Percentiles rank a stretch among this genome's conserved stretches.
Evolutionary conservation across 1,140 invertebrate genomes (phyloP).

Genomic region (Lepeophtheirus salmonis): DNA sequence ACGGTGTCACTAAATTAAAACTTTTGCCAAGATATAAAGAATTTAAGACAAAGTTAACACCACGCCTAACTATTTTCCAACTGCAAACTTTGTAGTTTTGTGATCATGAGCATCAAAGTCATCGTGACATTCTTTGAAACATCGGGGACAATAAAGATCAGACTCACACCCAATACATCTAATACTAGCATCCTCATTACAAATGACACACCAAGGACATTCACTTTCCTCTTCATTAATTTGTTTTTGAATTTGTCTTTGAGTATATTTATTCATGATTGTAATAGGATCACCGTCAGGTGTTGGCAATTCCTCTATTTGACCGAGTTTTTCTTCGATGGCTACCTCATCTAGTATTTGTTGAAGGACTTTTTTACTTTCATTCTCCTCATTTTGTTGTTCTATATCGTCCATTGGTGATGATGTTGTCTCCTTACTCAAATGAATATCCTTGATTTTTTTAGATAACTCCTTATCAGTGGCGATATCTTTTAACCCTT

Average conservation of each 20-base stretch:
- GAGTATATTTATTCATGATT: too few relatives aligned
- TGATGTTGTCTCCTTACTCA: too few relatives aligned
- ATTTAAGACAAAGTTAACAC: not conserved
- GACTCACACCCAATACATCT: slow-evolving; percentile 45
- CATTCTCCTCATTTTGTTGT: not conserved
- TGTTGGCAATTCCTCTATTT: not conserved
- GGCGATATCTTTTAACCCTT: not conserved
- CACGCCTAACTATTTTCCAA: not conserved
- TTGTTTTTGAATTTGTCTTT: not conserved
- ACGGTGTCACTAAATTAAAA: too few relatives aligned
- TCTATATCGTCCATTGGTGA: too few relatives aligned
- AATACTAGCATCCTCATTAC: slow-evolving; percentile 47
- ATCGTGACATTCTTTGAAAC: slow-evolving; percentile 37
- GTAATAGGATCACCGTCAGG: not conserved
- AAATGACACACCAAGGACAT: slow-evolving; percentile 53
- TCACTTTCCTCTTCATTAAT: slow-evolving; percentile 30
- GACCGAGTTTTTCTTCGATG: not conserved
- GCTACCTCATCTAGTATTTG: not conserved
- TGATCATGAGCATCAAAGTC: slow-evolving; percentile 21
- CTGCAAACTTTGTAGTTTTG: not conserved
- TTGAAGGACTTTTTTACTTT: not conserved
- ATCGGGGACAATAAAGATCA: slow-evolving; percentile 47
- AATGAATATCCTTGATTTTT: not conserved
- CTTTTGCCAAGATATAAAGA: not conserved
- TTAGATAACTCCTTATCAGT: not conserved